Evolutionary conservation across 2,888 invertebrate species (phyloP).

Genomic region (Parascotia fuliginaria): DNA sequence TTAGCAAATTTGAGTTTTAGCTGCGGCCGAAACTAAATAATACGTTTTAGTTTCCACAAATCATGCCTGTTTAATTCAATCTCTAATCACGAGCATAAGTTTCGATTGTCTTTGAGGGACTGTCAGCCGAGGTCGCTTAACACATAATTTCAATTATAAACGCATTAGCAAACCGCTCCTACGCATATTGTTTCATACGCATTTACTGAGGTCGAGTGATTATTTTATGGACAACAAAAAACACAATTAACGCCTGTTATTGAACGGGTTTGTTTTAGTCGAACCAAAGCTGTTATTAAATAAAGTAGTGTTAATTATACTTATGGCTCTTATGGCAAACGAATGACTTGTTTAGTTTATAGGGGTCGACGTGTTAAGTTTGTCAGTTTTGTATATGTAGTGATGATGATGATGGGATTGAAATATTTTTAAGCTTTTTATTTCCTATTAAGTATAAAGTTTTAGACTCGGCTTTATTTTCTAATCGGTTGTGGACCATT

Average conservation of each 20-base stretch:
- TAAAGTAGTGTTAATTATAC: conserved; percentile 42
- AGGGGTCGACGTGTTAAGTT: conserved; percentile 8
- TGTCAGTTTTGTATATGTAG: conserved; percentile 1
- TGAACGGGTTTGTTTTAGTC: conserved; percentile 52
- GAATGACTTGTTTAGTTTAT: conserved; percentile 9
- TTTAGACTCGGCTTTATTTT: too few species aligned
- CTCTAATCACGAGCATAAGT: too few species aligned
- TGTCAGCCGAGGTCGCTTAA: conserved; percentile 48
- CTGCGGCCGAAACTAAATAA: too few species aligned
- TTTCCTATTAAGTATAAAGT: too few species aligned
- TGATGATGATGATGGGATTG: background rate
- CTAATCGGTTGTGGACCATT: too few species aligned
- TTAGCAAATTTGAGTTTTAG: too few species aligned
- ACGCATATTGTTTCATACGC: conserved; percentile 56
- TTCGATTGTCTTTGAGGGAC: conserved; percentile 53
- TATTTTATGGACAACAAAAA: conserved; percentile 55
- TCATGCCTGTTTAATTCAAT: too few species aligned
- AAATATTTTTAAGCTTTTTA: too few species aligned
- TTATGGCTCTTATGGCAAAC: conserved; percentile 26
- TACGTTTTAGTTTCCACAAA: too few species aligned
- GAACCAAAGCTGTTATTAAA: conserved; percentile 43
- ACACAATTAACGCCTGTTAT: conserved; percentile 51
- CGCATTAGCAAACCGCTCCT: conserved; percentile 61
- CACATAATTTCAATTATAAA: conserved; percentile 68
- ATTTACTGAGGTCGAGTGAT: conserved; percentile 63